Percentiles rank a stretch among this genome's conserved stretches.
Evolutionary conservation across 2,888 invertebrate genomes (phyloP).

Genomic region (Polydrusus cervinus): DNA sequence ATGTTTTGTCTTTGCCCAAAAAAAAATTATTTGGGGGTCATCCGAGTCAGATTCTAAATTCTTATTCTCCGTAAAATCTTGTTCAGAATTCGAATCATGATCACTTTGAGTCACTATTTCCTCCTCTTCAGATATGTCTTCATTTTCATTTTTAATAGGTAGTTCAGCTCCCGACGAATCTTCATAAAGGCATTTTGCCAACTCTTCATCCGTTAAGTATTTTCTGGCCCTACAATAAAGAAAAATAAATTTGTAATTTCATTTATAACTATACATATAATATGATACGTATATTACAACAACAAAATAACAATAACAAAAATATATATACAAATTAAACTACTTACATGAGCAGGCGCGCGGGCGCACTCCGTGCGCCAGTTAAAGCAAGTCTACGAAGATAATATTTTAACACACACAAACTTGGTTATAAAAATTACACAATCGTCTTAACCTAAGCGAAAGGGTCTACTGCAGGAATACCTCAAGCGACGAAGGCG

Average conservation of each 20-base stretch:
- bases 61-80: no score
- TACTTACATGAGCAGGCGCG: conserved; percentile 9
- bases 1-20: conserved; percentile 2
- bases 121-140: no score
- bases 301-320: neutral
- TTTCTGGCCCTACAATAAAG: no score
- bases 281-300: neutral
- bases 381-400: neutral
- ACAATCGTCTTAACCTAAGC: conserved; percentile 9
- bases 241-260: neutral
- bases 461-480: neutral
- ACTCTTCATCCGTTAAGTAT: no score
- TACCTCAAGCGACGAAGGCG: neutral
- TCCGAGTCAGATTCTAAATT: neutral
- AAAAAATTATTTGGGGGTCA: neutral
- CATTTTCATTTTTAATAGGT: no score
- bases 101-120: no score
- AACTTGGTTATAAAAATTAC: neutral
- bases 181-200: no score
- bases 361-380: no score
- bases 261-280: conserved; percentile 4
- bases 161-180: no score
- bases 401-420: conserved; percentile 9
- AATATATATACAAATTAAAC: conserved; percentile 6
- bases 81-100: no score